Evolutionary conservation across 2,797 vertebrate species (phyloP).

Genomic region (Bufotes viridis): DNA sequence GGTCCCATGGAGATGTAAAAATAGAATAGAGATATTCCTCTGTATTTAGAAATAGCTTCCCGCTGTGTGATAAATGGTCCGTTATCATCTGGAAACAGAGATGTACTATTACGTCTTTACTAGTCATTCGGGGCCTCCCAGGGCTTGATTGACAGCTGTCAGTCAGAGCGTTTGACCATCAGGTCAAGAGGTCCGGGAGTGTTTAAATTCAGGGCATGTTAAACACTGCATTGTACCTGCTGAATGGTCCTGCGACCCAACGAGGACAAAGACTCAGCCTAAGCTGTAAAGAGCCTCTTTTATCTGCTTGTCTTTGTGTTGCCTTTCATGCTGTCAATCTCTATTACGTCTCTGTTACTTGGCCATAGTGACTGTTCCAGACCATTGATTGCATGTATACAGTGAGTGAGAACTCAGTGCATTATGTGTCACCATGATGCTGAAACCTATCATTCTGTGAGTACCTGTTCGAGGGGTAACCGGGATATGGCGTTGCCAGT

Average conservation of each 20-base stretch:
- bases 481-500: not conserved
- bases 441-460: not conserved
- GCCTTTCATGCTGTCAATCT: constrained; percentile 29
- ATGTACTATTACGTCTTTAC: not conserved
- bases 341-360: constrained; percentile 18
- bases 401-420: not conserved
- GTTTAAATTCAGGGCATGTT: constrained; percentile 8
- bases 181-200: not conserved
- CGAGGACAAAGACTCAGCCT: not conserved
- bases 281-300: not conserved
- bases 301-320: not conserved
- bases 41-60: not conserved
- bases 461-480: too few species aligned
- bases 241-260: not conserved
- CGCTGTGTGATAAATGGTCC: not conserved
- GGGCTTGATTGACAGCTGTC: constrained; percentile 18
- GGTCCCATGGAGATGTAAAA: constrained; percentile 6
- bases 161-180: not conserved
- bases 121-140: not conserved
- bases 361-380: not conserved
- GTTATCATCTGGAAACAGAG: not conserved
- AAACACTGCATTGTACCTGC: constrained; percentile 11
- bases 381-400: not conserved
- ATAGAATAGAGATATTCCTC: not conserved
- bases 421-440: not conserved